A percentile compares a stretch with the other conserved stretches of the same genome.
These are phyloP conservation scores for Cyanistes caeruleus DNA, from an alignment of 2,113 vertebrate species.

Conservation along the genomic window DNA sequence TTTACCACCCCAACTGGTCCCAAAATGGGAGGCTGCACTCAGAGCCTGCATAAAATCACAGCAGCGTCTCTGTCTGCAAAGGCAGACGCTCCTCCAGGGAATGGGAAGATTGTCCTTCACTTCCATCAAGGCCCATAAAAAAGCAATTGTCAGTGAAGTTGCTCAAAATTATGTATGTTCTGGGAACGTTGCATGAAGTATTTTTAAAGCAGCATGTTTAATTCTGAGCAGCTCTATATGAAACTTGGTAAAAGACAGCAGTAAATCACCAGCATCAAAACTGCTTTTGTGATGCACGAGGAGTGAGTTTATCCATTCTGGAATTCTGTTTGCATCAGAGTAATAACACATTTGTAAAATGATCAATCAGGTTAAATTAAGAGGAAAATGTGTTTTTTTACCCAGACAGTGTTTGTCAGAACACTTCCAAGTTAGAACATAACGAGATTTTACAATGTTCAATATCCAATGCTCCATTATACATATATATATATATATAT, in stretches of 20 bases:
- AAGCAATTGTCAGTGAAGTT: slow-evolving; percentile 18
- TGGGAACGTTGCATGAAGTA: not conserved
- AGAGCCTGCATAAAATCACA: not conserved
- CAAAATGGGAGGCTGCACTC: not conserved
- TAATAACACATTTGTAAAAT: not conserved
- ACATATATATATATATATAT: too few species aligned
- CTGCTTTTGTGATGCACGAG: not conserved
- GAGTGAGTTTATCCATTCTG: not conserved
- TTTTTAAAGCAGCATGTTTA: not conserved
- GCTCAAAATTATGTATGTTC: slow-evolving; percentile 7
- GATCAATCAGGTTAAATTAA: slow-evolving; percentile 27
- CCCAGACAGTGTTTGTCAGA: slow-evolving; percentile 15
- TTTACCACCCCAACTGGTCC: not conserved
- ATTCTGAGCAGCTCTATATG: not conserved
- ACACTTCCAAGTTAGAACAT: not conserved
- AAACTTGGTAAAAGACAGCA: not conserved
- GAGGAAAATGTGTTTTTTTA: slow-evolving; percentile 25
- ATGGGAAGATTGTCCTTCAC: accelerated
- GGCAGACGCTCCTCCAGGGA: not conserved
- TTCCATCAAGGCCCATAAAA: slow-evolving; percentile 36
- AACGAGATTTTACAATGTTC: slow-evolving; percentile 33
- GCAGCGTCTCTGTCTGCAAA: not conserved
- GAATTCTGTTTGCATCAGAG: not conserved
- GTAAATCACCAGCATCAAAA: not conserved
- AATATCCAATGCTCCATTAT: not conserved